Percentiles rank a stretch among this genome's conserved stretches.
phyloP scores from a whole-genome alignment of 2,113 vertebrate species.

The Gobio gobio region DNA sequence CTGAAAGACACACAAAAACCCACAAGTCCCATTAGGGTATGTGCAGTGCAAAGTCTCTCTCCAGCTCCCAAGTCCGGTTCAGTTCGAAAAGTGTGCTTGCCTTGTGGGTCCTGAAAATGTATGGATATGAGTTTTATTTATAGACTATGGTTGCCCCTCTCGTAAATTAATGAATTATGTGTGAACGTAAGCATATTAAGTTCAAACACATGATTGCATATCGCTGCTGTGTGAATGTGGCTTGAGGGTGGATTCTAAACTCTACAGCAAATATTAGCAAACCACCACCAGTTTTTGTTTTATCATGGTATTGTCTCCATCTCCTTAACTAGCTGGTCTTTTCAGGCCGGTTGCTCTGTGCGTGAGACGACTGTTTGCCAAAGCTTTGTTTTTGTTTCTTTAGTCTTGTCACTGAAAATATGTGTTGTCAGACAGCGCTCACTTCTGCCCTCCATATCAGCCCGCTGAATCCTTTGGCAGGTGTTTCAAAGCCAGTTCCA shows the following conservation, averaged over 20 bases:
- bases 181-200: too few species aligned
- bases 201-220: too few species aligned
- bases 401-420: slow-evolving; percentile 62
- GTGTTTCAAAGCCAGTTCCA: slow-evolving; percentile 63
- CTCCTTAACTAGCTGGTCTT: neutral
- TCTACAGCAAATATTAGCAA: neutral
- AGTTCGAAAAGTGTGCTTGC: too few species aligned
- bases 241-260: neutral
- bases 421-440: slow-evolving; percentile 60
- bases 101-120: too few species aligned
- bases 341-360: slow-evolving; percentile 32
- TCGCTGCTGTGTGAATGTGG: too few species aligned
- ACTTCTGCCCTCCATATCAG: slow-evolving; percentile 52
- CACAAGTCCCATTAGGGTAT: too few species aligned
- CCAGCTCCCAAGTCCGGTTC: too few species aligned
- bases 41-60: too few species aligned
- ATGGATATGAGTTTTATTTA: too few species aligned
- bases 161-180: too few species aligned
- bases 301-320: neutral
- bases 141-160: too few species aligned
- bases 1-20: too few species aligned
- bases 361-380: slow-evolving; percentile 62
- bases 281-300: neutral
- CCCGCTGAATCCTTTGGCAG: slow-evolving; percentile 63
- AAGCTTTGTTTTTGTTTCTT: slow-evolving; percentile 65